A percentile compares a stretch with the other conserved stretches of the same genome.
These are phyloP conservation scores for Rhagologus leucostigma DNA, from an alignment of 2,113 vertebrate species.

Conservation along the genomic window DNA sequence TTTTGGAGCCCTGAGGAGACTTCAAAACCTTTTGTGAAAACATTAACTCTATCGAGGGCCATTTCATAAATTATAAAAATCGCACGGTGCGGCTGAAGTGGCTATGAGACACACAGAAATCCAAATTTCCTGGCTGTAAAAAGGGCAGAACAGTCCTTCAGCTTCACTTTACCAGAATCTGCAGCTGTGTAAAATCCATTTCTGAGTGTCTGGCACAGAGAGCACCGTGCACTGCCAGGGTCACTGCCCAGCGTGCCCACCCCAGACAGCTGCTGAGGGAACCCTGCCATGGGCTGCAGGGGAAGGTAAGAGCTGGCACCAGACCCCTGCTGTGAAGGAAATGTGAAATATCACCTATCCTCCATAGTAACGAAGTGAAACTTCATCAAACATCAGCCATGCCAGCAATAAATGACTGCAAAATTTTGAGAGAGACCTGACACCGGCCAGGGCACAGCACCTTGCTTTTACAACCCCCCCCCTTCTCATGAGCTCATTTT, in stretches of 20 bases:
- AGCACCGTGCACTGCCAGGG: background rate
- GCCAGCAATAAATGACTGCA: background rate
- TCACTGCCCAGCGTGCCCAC: background rate
- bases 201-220: background rate
- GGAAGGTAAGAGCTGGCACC: background rate
- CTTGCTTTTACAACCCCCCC: background rate
- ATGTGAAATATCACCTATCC: background rate
- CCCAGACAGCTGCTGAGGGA: background rate
- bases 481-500: background rate
- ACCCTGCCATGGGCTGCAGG: background rate
- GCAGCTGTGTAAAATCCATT: background rate
- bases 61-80: background rate
- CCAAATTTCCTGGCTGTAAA: background rate
- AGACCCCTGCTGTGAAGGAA: background rate
- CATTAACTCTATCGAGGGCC: background rate
- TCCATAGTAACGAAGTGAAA: background rate
- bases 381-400: background rate
- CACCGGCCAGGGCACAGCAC: background rate
- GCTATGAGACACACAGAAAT: background rate
- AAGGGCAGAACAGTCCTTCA: background rate
- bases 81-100: background rate
- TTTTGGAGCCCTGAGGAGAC: background rate
- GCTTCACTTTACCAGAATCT: background rate
- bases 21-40: background rate
- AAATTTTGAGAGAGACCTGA: background rate